Evolutionary conservation across 2,797 vertebrate genomes (phyloP).

Genomic region (Phataginus tetradactyla): DNA sequence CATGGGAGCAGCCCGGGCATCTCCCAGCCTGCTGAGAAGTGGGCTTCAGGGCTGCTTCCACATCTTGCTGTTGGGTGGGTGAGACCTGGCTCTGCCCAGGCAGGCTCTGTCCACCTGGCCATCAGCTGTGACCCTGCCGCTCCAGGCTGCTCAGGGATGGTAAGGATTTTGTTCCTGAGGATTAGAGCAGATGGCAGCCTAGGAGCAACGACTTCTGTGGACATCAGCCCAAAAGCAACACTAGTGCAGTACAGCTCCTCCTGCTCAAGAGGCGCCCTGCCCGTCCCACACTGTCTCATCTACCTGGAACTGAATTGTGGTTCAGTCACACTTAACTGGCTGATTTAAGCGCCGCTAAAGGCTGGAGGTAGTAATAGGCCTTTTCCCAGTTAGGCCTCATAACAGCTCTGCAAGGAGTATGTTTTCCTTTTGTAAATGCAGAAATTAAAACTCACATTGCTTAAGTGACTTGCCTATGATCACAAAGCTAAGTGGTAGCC

Average conservation of each 20-base stretch:
- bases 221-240: no score
- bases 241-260: not conserved
- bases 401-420: not conserved
- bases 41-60: not conserved
- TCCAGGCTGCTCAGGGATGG: not conserved
- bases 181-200: not conserved
- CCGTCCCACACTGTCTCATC: not conserved
- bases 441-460: not conserved
- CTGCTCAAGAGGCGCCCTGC: no score
- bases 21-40: not conserved
- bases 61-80: fast-evolving
- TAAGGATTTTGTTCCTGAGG: not conserved
- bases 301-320: not conserved
- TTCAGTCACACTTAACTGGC: not conserved
- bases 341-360: not conserved
- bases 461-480: not conserved
- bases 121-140: no score
- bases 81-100: not conserved
- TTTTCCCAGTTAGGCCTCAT: not conserved
- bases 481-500: not conserved
- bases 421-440: not conserved
- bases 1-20: not conserved
- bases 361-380: not conserved
- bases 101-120: not conserved
- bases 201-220: not conserved